Base-by-base conservation (phyloP, 2,888 invertebrate genomes). In the Plagodis dolabraria region DNA sequence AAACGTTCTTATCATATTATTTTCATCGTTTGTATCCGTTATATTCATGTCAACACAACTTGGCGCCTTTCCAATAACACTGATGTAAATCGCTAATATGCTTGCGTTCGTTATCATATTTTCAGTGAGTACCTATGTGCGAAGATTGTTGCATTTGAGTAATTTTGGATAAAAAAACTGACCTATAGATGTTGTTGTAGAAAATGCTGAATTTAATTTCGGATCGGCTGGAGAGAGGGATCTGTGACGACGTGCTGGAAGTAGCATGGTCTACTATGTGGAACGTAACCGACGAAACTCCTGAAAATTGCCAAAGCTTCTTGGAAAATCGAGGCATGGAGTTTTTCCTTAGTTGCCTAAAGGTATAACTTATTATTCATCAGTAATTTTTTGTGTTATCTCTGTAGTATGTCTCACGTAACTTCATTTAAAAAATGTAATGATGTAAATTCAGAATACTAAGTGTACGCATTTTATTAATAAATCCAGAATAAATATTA, bases 211-310 rank as follows among this genome's bases (percentile, higher is more conserved):
- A 95, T 74, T 93, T 99, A 71, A 98, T 99, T 64, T 94, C 95
- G 55, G 96, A 97, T 77, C 95, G 98, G 51, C 92, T 98, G 61
- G 94, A 95, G 59, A 93, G 95, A 42, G 94, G 94, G 58, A 91
- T 96, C 44, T 98, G 98, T 81, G 99, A 99, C 85, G 99, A 99
- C 85, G 98, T 99, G 12, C 94, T 99, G 90, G 99, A 99, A 90
- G 98, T 98, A 11, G 98, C 99, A 5, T 99, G 99, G 99, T 98
- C 98, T 59, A 98, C 98, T n/a, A 97, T 99, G 97, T 99, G 99
- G 99, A 99, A 99, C 89, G 97, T 97, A 69, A 97, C 97, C 38
- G 99, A 99, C 85, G 99, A 99, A 92, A 99, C 99, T 9, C 97
- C 98, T 46, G 94, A 96, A 72, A 99, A 99, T 93, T 99, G 99